Evolutionary conservation across 2,113 vertebrate species (phyloP), one percentile per base, ranked within the genome.

Genomic region (Rostratula benghalensis): DNA sequence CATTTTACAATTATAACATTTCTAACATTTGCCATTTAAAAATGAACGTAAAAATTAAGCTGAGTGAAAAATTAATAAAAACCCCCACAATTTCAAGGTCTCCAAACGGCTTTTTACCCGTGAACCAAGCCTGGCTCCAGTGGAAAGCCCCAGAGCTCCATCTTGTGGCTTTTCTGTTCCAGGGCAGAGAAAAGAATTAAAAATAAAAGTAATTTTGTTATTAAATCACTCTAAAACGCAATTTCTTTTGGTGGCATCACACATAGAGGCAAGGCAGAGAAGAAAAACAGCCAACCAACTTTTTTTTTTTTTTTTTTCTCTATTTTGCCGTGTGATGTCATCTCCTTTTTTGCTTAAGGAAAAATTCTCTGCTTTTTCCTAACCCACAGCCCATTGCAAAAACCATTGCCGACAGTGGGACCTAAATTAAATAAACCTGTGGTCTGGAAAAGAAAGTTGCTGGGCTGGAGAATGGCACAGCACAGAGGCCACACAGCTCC

Each of bases 91-190:
- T 92, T 91, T 93, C 84, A 87, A 93, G 84, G 84, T 94, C 85
- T 96, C 75, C 67, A 54, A 71, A 67, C 0, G 0, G 50, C 35
- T 79, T 94, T 71, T 90, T 56, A 39, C 54, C 9, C 0, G 5
- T 25, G 67, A 68, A 16, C 1, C 25, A 7, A 89, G 25, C 48
- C 37, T 3, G 22, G 43, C 54, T 18, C 3, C n/a, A 2, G 11
- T 88, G 63, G 48, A 92, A 96, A 97, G 97, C 78, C 94, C 93
- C 94, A 96, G 96, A 97, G 97, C 96, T 95, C 97, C 97, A 97
- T 89, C 97, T 95, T 84, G 96, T 95, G 97, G 94, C 33, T 81
- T 81, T 90, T 63, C 30, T 67, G 27, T 57, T 86, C 51, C 5
- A 2, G 54, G 27, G 23, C 22, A 31, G 14, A n/a, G 33, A 70